Evolutionary conservation across 2,888 invertebrate genomes (phyloP).

Genomic region (Pheosia gnoma): DNA sequence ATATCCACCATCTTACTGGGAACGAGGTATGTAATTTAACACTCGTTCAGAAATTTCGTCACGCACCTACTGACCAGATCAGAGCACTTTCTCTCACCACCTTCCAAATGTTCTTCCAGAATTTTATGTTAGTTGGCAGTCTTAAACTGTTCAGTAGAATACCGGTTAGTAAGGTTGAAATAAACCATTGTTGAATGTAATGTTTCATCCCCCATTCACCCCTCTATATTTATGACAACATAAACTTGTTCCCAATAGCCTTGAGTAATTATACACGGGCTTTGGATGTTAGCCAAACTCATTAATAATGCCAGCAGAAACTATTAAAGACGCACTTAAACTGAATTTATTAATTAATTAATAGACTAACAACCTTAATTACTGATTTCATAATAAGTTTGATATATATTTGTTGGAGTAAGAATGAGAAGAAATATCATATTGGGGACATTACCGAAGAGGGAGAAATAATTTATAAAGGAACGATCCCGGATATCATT

Average conservation of each 20-base stretch:
- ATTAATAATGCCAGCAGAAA: conserved; percentile 42
- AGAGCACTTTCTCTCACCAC: too few species aligned
- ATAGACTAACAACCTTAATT: conserved; percentile 36
- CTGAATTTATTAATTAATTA: conserved; percentile 45
- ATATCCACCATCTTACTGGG: too few species aligned
- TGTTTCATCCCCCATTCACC: neutral
- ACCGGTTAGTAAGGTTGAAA: neutral
- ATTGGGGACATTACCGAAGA: neutral
- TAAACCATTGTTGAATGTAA: neutral
- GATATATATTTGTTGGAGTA: conserved; percentile 28
- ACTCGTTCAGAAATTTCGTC: too few species aligned
- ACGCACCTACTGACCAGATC: too few species aligned
- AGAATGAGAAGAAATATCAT: neutral
- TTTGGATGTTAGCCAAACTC: conserved; percentile 48
- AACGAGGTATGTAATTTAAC: too few species aligned
- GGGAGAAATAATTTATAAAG: conserved; percentile 5
- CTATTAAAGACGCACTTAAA: conserved; percentile 47
- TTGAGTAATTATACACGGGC: conserved; percentile 40
- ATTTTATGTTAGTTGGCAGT: too few species aligned
- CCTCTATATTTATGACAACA: conserved; percentile 31
- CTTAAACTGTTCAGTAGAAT: too few species aligned
- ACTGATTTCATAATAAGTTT: conserved; percentile 26
- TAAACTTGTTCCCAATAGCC: conserved; percentile 35
- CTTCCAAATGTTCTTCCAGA: too few species aligned
- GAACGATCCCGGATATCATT: too few species aligned